Conservation (phyloP, 37 sponge, comb jelly and placozoan genomes). For the Spongilla lacustris region DNA sequence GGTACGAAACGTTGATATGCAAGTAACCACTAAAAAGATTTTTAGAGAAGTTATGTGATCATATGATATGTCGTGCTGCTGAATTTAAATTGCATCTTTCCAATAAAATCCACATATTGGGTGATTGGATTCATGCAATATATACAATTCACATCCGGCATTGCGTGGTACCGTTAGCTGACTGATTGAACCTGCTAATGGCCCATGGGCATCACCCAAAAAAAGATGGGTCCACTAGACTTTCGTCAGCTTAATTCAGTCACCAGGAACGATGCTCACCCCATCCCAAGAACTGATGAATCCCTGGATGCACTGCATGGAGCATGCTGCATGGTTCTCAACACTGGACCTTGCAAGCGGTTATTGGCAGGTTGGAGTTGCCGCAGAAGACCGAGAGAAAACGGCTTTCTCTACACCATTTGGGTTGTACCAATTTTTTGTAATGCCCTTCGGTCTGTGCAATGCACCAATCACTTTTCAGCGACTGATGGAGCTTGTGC, state of each 20-base stretch:
- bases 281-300: constrained; percentile 37
- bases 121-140: too few relatives aligned
- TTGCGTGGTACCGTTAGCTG: too few relatives aligned
- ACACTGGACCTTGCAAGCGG: constrained; percentile 32
- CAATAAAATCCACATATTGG: too few relatives aligned
- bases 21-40: too few relatives aligned
- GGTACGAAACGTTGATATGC: too few relatives aligned
- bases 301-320: constrained; percentile 16
- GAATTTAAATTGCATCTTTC: too few relatives aligned
- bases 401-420: constrained; percentile 25
- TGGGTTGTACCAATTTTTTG: constrained; percentile 22
- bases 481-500: constrained; percentile 25
- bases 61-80: too few relatives aligned
- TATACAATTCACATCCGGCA: too few relatives aligned
- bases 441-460: constrained; percentile 27
- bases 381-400: constrained; percentile 12
- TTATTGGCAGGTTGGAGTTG: constrained; percentile 25
- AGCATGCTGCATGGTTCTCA: constrained; percentile 5
- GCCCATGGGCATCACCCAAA: constrained; percentile 25
- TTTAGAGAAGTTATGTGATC: too few relatives aligned
- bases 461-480: constrained; percentile 47
- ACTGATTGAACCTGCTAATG: background rate
- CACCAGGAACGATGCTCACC: constrained; percentile 17
- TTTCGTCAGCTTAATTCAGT: constrained; percentile 19
- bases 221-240: constrained; percentile 30